Evolutionary conservation across 2,113 vertebrate species (phyloP).

Genomic region (Paramormyrops kingsleyae): DNA sequence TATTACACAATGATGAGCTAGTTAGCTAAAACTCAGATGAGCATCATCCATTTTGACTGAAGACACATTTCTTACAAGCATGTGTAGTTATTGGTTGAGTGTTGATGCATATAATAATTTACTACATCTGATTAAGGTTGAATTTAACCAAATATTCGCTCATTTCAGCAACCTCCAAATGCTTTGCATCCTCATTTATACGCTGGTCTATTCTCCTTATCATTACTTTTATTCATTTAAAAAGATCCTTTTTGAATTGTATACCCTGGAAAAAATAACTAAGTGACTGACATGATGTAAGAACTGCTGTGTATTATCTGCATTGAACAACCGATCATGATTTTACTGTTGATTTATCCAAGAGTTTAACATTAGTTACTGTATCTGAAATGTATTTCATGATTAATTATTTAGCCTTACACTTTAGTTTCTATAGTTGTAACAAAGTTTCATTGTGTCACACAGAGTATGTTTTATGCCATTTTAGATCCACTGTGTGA

Average conservation of each 20-base stretch:
- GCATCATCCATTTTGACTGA: not conserved
- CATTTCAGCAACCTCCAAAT: not conserved
- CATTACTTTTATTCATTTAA: not conserved
- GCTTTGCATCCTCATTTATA: not conserved
- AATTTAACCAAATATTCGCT: not conserved
- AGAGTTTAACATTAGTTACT: not conserved
- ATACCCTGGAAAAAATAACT: not conserved
- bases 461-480: not conserved
- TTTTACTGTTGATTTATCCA: not conserved
- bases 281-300: not conserved
- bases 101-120: not conserved
- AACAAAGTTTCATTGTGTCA: not conserved
- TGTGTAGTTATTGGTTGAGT: not conserved
- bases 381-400: not conserved
- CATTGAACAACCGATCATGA: not conserved
- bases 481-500: not conserved
- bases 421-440: not conserved
- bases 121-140: not conserved
- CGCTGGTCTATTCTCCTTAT: not conserved
- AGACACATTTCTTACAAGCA: not conserved
- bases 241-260: not conserved
- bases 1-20: not conserved
- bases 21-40: not conserved
- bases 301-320: not conserved
- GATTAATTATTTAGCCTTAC: not conserved